Evolutionary conservation across 2,797 vertebrate genomes (phyloP), one percentile per base, ranked within the genome.

Genomic region (Typhlichthys eigenmanni): DNA sequence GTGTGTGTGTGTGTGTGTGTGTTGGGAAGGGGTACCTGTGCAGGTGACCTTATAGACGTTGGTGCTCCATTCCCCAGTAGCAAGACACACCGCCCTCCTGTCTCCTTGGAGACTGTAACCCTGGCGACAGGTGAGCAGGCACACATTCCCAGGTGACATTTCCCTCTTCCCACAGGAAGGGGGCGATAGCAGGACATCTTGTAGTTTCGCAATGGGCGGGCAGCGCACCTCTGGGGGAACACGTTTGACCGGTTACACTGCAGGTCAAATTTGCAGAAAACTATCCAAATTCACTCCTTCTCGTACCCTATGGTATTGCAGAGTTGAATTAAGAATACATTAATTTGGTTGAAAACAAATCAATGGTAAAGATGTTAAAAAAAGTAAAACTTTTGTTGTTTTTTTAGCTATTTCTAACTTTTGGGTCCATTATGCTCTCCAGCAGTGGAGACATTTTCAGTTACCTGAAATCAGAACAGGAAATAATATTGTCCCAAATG

Each of bases 31-130:
- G 24, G 8, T 91, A 98, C 97, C 97, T 96, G 90, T 89, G 80
- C 97, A 99, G 58, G 81, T 72, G 71, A 93, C 92, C 66, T 92
- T 91, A 66, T 95, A 85, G 74, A 94, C 71, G 74, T 89, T 89
- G 64, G 89, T 83, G 46, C 90, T 98, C 97, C 97, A 99, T 85
- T 90, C 94, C 49, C 96, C 96, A 43, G 92, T 93, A 62, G 87
- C 83, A 66, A 94, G 75, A 74, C 97, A 99, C 73, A 85, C 92
- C 6, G 94, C 81, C 69, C 94, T 93, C 78, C 76, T 88, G 70
- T 91, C 85, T 63, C 94, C 96, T 50, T 88, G 92, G 65, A 98
- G 92, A 66, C 84, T 14, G 79, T 96, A 98, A 59, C 96, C 96
- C 12, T 76, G 89, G 5, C 76, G 93, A 89, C 97, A 99, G 76